A percentile compares a stretch with the other conserved stretches of the same genome.
Conservation (phyloP, 2,888 invertebrate species). For the Thysanoteuthis rhombus region DNA sequence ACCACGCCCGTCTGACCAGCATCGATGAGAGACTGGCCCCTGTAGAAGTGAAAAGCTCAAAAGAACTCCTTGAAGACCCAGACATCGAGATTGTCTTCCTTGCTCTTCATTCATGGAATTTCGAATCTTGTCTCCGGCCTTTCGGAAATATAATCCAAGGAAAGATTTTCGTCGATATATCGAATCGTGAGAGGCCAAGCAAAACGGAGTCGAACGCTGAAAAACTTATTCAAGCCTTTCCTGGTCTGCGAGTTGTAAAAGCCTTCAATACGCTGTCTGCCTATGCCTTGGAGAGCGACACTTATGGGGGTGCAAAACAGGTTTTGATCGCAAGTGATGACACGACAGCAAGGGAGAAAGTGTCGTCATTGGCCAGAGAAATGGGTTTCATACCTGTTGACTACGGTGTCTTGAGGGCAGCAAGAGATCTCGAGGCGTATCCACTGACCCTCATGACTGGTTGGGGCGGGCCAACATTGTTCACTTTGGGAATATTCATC, state of each 20-base stretch:
- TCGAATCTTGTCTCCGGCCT: constrained; percentile 44
- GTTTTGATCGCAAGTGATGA: constrained; percentile 56
- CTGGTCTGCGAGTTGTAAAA: constrained; percentile 51
- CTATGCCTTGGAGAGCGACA: constrained; percentile 54
- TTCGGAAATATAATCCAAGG: constrained; percentile 42
- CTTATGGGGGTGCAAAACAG: constrained; percentile 42
- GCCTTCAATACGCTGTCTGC: constrained; percentile 61
- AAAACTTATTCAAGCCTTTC: constrained; percentile 27
- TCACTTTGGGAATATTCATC: constrained; percentile 52
- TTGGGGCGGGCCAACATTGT: constrained; percentile 52
- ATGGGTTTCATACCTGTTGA: constrained; percentile 55
- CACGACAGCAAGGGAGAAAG: constrained; percentile 43
- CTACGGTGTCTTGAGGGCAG: constrained; percentile 48
- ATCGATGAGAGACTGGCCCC: constrained; percentile 50
- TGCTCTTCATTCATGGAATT: constrained; percentile 54
- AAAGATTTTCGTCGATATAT: constrained; percentile 57
- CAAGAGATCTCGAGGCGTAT: constrained; percentile 53
- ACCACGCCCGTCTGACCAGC: constrained; percentile 39
- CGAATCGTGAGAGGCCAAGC: constrained; percentile 50
- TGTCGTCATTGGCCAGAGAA: constrained; percentile 49
- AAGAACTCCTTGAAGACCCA: constrained; percentile 36
- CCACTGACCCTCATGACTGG: constrained; percentile 46
- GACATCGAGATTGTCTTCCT: constrained; percentile 45
- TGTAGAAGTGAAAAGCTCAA: constrained; percentile 43
- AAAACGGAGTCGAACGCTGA: constrained; percentile 53